These are phyloP conservation scores for Lingula anatina DNA, from an alignment of 2,888 invertebrate genomes.

Conservation along the genomic window DNA sequence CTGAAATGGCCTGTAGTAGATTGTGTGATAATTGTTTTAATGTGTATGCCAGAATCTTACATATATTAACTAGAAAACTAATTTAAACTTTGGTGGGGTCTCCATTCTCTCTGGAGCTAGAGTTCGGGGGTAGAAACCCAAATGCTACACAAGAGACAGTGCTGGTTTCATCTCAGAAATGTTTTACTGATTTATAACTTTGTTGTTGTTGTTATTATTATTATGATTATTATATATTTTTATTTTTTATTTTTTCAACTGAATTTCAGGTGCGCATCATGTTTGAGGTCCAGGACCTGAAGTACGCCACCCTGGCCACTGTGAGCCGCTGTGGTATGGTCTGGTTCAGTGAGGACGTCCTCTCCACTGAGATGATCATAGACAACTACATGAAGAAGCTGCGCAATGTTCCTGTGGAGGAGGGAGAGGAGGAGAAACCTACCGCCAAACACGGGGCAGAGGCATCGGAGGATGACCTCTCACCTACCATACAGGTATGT, in stretches of 20 bases:
- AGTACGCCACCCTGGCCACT: slow-evolving; percentile 96
- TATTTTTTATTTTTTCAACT: not conserved
- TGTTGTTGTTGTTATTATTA: too few species aligned
- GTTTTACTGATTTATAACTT: too few species aligned
- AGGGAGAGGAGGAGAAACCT: slow-evolving; percentile 41
- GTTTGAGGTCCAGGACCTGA: slow-evolving; percentile 84
- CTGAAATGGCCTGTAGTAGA: not conserved
- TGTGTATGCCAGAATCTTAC: not conserved
- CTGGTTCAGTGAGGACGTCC: slow-evolving; percentile 99
- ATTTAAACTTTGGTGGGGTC: too few species aligned
- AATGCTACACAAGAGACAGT: too few species aligned
- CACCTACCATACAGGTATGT: slow-evolving; percentile 38
- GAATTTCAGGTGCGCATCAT: slow-evolving; percentile 55
- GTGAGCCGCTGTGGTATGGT: slow-evolving; percentile 99
- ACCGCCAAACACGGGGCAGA: not conserved
- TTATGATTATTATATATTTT: not conserved
- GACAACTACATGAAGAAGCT: slow-evolving; percentile 88
- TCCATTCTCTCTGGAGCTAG: too few species aligned
- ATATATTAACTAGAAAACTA: not conserved
- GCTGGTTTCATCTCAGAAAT: too few species aligned
- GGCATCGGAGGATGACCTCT: slow-evolving; percentile 44
- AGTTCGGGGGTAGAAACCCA: too few species aligned
- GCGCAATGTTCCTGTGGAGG: slow-evolving; percentile 58
- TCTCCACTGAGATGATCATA: slow-evolving; percentile 97
- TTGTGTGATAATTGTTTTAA: not conserved